Percentiles rank a stretch among this genome's conserved stretches.
Evolutionary conservation across 1,140 invertebrate genomes (phyloP).

Genomic region (Cydia strobilella): DNA sequence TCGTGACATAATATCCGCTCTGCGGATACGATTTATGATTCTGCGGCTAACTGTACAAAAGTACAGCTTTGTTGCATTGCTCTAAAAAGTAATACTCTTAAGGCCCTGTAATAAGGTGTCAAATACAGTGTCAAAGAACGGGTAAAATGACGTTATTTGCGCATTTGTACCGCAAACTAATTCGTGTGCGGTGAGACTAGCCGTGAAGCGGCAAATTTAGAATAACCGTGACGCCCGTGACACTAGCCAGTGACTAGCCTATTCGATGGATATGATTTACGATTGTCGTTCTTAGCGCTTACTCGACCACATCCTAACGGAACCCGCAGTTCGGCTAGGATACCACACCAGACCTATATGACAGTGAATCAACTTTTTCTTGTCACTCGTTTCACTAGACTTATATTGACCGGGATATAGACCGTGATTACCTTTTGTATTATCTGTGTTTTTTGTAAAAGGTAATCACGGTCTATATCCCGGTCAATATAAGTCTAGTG

Average conservation of each 20-base stretch:
- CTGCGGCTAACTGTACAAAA: conserved; percentile 30
- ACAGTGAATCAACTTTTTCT: too few species aligned
- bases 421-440: too few species aligned
- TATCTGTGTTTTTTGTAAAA: too few species aligned
- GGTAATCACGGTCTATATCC: too few species aligned
- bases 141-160: conserved; percentile 26
- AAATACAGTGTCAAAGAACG: neutral
- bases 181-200: conserved; percentile 21
- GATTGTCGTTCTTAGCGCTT: neutral
- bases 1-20: conserved; percentile 23
- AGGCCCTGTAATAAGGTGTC: neutral
- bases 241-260: neutral
- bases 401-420: too few species aligned
- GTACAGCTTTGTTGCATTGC: neutral
- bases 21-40: conserved; percentile 29
- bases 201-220: conserved; percentile 26
- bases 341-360: too few species aligned
- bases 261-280: neutral
- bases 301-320: too few species aligned
- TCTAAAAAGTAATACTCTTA: neutral
- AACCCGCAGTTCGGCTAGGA: too few species aligned
- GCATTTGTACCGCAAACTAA: conserved; percentile 18
- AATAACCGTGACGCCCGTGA: neutral
- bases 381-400: too few species aligned
- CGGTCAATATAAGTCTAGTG: too few species aligned